A percentile compares a stretch with the other conserved stretches of the same genome.
Conservation (phyloP, 1,140 invertebrate genomes). For the Eumaeus atala region DNA sequence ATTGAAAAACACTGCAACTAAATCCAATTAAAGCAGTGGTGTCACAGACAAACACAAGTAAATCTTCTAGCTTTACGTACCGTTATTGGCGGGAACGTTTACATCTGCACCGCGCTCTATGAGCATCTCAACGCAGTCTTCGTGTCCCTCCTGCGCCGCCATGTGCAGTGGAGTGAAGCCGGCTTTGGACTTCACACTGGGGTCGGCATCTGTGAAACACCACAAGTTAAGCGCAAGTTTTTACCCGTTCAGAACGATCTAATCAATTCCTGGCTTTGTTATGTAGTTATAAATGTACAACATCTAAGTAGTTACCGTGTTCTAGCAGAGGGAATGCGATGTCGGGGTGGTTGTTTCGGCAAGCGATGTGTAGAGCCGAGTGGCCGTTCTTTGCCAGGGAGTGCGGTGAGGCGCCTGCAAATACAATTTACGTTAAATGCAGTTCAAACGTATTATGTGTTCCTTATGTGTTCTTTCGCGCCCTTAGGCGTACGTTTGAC, state of each 20-base stretch:
- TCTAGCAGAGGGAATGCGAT: constrained; percentile 95
- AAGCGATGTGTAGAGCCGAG: constrained; percentile 97
- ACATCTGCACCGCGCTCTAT: constrained; percentile 91
- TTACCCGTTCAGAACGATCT: no score
- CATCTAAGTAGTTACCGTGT: constrained; percentile 76
- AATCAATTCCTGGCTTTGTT: no score
- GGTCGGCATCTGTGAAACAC: constrained; percentile 78
- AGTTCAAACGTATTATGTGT: no score
- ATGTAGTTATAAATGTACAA: no score
- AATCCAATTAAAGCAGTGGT: no score
- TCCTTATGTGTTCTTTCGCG: no score
- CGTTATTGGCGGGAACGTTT: constrained; percentile 87
- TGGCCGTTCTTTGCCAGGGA: constrained; percentile 98
- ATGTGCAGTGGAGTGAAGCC: constrained; percentile 96
- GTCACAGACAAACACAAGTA: constrained; percentile 4
- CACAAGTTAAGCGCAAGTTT: no score
- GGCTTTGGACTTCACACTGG: constrained; percentile 88
- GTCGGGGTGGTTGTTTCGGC: constrained; percentile 97
- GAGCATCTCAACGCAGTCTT: constrained; percentile 92
- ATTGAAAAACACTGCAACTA: no score
- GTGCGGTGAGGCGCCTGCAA: constrained; percentile 90
- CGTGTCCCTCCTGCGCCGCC: constrained; percentile 94
- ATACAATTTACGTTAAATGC: background rate
- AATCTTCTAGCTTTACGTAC: constrained; percentile 66
- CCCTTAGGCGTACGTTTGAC: no score